These are phyloP conservation scores for Malthinus seriepunctatus DNA, from an alignment of 2,888 invertebrate genomes.

Conservation along the genomic window DNA sequence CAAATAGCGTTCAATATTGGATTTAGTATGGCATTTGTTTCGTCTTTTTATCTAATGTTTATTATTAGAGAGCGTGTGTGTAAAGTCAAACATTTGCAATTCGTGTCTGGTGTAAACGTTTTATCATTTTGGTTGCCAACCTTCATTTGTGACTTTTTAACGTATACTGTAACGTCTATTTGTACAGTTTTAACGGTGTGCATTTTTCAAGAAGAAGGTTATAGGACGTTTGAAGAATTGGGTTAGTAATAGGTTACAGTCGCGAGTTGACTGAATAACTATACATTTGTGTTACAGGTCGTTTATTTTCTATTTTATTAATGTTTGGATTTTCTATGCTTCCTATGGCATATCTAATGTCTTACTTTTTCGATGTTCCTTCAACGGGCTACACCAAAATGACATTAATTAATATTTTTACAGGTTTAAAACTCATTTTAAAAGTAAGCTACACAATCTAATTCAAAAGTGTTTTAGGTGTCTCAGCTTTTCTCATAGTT, in stretches of 20 bases:
- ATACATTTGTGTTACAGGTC: conserved; percentile 52
- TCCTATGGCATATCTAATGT: conserved; percentile 72
- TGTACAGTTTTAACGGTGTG: conserved; percentile 64
- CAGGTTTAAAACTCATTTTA: conserved; percentile 58
- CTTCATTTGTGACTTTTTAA: conserved; percentile 68
- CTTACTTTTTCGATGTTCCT: conserved; percentile 70
- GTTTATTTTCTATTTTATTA: conserved; percentile 65
- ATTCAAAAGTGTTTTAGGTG: conserved; percentile 57
- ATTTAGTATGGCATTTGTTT: conserved; percentile 73
- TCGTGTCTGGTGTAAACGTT: conserved; percentile 71
- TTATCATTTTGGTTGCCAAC: conserved; percentile 71
- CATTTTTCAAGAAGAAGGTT: conserved; percentile 68
- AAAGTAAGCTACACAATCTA: neutral
- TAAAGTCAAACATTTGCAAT: conserved; percentile 71
- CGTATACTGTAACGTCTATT: conserved; percentile 62
- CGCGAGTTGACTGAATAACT: neutral
- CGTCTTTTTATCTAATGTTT: conserved; percentile 66
- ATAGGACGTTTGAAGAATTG: conserved; percentile 57
- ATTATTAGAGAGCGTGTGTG: conserved; percentile 67
- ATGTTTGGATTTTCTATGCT: conserved; percentile 73
- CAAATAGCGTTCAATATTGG: conserved; percentile 69
- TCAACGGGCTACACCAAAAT: conserved; percentile 75
- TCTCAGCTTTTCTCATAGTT: conserved; percentile 71
- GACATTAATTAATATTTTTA: conserved; percentile 71
- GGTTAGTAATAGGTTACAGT: conserved; percentile 49